phyloP scores from a whole-genome alignment of 2,797 vertebrate genomes.

The Oryzias sinensis region DNA sequence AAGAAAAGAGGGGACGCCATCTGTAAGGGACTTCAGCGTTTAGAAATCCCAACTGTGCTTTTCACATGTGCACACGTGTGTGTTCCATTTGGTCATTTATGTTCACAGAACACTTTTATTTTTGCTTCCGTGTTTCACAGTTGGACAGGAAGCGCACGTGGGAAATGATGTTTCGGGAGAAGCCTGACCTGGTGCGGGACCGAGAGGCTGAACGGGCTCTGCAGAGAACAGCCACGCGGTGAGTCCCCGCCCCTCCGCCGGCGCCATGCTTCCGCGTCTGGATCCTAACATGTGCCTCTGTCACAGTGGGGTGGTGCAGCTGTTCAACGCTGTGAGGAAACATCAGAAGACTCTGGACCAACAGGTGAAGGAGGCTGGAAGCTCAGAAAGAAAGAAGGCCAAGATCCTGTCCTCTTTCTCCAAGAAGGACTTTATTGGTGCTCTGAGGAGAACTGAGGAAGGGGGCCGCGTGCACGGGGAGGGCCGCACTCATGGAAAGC shows the following conservation, averaged over 20 bases:
- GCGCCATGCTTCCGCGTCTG: neutral
- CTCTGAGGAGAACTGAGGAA: conserved; percentile 78
- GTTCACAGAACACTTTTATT: no score
- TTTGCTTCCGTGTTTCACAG: conserved; percentile 41
- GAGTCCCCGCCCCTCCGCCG: neutral
- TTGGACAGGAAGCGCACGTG: conserved; percentile 84
- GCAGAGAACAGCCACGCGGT: conserved; percentile 94
- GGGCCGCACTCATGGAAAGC: neutral
- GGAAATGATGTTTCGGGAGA: conserved; percentile 93
- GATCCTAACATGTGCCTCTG: neutral
- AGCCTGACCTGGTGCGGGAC: conserved; percentile 88
- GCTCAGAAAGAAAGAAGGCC: conserved; percentile 86
- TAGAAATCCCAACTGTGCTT: no score
- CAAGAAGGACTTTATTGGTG: conserved; percentile 93
- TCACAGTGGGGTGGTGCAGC: conserved; percentile 89
- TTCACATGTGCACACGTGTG: no score
- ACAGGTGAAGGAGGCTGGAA: conserved; percentile 83
- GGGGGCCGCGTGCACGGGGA: neutral
- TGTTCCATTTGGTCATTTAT: no score
- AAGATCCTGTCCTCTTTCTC: conserved; percentile 88
- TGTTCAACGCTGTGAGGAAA: conserved; percentile 91
- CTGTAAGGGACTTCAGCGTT: no score
- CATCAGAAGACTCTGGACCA: conserved; percentile 86
- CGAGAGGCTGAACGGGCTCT: conserved; percentile 84
- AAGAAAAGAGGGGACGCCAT: no score